These are phyloP conservation scores for Silurus lanzhouensis DNA, from an alignment of 2,797 vertebrate species.

Conservation along the genomic window DNA sequence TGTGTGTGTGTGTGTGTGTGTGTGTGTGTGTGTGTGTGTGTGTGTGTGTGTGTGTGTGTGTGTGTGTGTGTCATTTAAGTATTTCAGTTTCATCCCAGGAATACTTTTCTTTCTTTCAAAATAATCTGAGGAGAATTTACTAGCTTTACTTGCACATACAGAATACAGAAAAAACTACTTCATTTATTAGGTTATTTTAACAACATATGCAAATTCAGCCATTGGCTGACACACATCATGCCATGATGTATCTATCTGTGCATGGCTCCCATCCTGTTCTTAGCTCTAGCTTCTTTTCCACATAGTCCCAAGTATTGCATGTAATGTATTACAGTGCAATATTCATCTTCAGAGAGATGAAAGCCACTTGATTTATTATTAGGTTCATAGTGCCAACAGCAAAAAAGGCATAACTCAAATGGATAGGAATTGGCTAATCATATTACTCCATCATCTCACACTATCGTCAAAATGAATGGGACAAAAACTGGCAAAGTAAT, in stretches of 20 bases:
- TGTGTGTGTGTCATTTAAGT: not conserved
- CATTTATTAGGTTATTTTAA: not conserved
- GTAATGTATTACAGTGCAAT: not conserved
- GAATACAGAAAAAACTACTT: not conserved
- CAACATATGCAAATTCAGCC: not conserved
- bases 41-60: too few species aligned
- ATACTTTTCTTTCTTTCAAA: not conserved
- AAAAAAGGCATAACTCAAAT: slow-evolving; percentile 4
- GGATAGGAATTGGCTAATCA: slow-evolving; percentile 9
- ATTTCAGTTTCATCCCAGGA: not conserved
- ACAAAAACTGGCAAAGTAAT: not conserved
- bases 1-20: not conserved
- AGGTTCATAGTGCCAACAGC: not conserved
- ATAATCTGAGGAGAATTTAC: not conserved
- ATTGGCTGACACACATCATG: not conserved
- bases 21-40: not conserved
- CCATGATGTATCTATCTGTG: too few species aligned
- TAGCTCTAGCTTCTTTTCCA: not conserved
- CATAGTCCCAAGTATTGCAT: not conserved
- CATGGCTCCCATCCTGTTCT: not conserved
- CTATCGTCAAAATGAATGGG: not conserved
- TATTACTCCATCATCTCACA: not conserved
- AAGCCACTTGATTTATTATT: not conserved
- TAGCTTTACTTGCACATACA: not conserved
- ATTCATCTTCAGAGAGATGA: not conserved